Conservation (phyloP, 1,140 invertebrate species). For the Meloidogyne exigua region DNA sequence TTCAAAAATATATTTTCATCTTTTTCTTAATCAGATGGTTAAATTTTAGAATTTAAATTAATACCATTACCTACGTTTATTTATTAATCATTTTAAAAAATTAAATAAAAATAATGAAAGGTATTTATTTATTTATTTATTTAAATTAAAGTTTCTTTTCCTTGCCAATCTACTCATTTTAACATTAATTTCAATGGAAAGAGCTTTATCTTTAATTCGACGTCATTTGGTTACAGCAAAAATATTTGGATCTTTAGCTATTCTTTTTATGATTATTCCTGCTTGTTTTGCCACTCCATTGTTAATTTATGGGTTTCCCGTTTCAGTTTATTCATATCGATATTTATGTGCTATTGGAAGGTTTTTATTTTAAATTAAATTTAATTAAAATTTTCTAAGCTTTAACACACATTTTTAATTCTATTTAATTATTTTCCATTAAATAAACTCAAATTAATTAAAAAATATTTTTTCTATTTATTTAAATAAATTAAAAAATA, state of each 20-base stretch:
- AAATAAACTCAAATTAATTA: too few species aligned
- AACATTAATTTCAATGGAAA: conserved; percentile 46
- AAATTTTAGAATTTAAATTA: too few species aligned
- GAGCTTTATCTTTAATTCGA: conserved; percentile 42
- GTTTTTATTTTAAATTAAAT: conserved; percentile 15
- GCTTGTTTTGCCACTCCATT: conserved; percentile 41
- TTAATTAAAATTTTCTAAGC: too few species aligned
- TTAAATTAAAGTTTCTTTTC: conserved; percentile 40
- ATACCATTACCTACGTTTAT: too few species aligned
- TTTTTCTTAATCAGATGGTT: too few species aligned
- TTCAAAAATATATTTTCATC: too few species aligned
- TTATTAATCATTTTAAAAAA: too few species aligned
- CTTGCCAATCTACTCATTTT: conserved; percentile 31
- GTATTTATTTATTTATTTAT: not conserved
- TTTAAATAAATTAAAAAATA: too few species aligned
- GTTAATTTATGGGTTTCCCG: conserved; percentile 32
- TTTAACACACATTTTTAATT: too few species aligned
- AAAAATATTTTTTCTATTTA: too few species aligned
- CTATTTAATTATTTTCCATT: too few species aligned
- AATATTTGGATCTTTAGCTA: conserved; percentile 29
- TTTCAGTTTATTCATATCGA: conserved; percentile 33
- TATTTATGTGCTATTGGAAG: conserved; percentile 49
- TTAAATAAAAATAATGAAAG: too few species aligned
- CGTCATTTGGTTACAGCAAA: conserved; percentile 37
- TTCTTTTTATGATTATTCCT: conserved; percentile 31